Evolutionary conservation across 1,140 invertebrate species (phyloP), one percentile per base, ranked within the genome.

Genomic region (Nephila pilipes): DNA sequence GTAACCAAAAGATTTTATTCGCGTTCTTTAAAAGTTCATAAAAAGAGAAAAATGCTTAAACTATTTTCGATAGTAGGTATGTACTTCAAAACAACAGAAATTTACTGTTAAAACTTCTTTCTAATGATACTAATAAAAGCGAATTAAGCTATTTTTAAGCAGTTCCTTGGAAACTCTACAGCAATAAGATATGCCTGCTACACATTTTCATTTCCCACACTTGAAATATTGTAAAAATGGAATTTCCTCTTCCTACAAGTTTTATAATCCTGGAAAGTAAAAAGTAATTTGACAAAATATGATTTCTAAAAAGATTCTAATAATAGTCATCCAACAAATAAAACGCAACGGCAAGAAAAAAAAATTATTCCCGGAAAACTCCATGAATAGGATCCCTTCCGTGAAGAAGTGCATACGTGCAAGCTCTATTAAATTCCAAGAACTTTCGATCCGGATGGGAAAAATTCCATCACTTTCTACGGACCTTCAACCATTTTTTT

Each of bases 361-460:
- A 46, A 46, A 46, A 20, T 14, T 75, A 32, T 75, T 20, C 69
- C 14, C 29, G 69, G 69, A 75, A 75, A 75, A 75, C 16, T 75
- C 69, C 14, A 36, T 75, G 29, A 75, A 75, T 75, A 36, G 36
- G 2, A 18, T 14, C 6, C 63, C 16, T 36, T 75, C 69, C 69
- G 29, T 36, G 69, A 32, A 32, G 29, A 16, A 10, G 18, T 29
- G 29, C 29, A 69, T 29, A 69, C 25, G 6, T 69, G 65, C 22
- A 63, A 63, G 36, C 38, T 80, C n/a, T 38, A 80, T 20, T 38
- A 36, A 38, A 80, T 36, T 36, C 79, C 29, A 16, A 46, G 32
- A 80, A 80, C 79, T 46, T 46, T n/a, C 12, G 79, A 81, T 81
- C n/a, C 22, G 54, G 80, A 57, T 83, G 46, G 81, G 54, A 55